These are phyloP conservation scores for Stigmatopora argus DNA, from an alignment of 2,113 vertebrate species.

Conservation along the genomic window DNA sequence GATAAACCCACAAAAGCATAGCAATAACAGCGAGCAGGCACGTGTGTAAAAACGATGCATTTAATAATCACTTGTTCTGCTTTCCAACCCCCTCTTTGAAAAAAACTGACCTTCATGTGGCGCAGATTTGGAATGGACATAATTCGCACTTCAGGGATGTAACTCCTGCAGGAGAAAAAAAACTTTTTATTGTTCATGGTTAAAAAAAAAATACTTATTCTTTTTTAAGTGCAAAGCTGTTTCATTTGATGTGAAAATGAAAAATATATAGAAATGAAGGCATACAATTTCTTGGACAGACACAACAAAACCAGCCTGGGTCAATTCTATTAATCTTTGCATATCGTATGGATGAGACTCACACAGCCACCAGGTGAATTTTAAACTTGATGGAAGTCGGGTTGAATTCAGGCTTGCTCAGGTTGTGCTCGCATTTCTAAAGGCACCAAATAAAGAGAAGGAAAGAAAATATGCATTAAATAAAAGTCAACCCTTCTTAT, in stretches of 20 bases:
- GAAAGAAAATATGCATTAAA: neutral
- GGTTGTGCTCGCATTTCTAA: conserved; percentile 98
- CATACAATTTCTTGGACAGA: neutral
- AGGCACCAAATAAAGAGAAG: conserved; percentile 17
- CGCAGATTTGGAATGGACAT: conserved; percentile 99
- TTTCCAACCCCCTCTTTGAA: neutral
- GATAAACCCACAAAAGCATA: neutral
- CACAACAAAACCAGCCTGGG: neutral
- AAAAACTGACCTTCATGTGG: conserved; percentile 84
- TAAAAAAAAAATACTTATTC: neutral
- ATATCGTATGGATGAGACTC: conserved; percentile 65
- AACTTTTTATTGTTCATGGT: neutral
- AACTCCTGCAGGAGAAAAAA: conserved; percentile 75
- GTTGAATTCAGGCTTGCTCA: conserved; percentile 99
- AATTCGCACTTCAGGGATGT: conserved; percentile 97
- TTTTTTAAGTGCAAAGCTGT: neutral
- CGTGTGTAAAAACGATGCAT: neutral
- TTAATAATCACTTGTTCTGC: neutral
- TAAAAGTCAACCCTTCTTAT: neutral
- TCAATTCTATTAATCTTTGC: neutral
- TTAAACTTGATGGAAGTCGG: conserved; percentile 99
- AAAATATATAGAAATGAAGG: neutral
- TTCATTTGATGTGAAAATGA: neutral
- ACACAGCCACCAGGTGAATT: conserved; percentile 98
- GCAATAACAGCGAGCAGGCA: neutral